A percentile compares a stretch with the other conserved stretches of the same genome.
These are phyloP conservation scores for Cantharis rustica DNA, from an alignment of 2,888 invertebrate species.

Conservation along the genomic window DNA sequence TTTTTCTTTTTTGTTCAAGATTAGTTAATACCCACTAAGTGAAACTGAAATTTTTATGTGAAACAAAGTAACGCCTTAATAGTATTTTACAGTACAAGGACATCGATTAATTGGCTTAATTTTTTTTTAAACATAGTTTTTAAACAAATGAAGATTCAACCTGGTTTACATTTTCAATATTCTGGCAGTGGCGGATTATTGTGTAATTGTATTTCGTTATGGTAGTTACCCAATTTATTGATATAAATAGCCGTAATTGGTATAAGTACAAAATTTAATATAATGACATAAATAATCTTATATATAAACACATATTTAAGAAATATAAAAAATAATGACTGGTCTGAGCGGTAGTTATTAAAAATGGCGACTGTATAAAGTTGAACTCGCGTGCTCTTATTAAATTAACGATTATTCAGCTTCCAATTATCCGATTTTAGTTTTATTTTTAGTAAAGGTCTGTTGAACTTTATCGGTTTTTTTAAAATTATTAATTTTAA, in stretches of 20 bases:
- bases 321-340: not conserved
- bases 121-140: too few species aligned
- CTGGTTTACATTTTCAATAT: too few species aligned
- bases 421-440: not conserved
- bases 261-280: not conserved
- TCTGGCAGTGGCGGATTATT: too few species aligned
- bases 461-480: not conserved
- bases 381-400: not conserved
- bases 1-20: not conserved
- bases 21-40: not conserved
- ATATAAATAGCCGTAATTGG: not conserved
- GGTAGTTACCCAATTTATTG: not conserved
- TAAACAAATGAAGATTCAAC: too few species aligned
- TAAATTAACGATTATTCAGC: not conserved
- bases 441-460: not conserved
- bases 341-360: not conserved
- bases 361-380: not conserved
- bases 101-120: too few species aligned
- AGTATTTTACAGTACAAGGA: too few species aligned
- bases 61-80: not conserved
- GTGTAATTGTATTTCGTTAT: too few species aligned
- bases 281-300: not conserved
- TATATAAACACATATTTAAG: not conserved
- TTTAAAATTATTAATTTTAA: not conserved
- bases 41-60: not conserved